phyloP scores from a whole-genome alignment of 1,140 invertebrate genomes.

The Belonocnema kinseyi region DNA sequence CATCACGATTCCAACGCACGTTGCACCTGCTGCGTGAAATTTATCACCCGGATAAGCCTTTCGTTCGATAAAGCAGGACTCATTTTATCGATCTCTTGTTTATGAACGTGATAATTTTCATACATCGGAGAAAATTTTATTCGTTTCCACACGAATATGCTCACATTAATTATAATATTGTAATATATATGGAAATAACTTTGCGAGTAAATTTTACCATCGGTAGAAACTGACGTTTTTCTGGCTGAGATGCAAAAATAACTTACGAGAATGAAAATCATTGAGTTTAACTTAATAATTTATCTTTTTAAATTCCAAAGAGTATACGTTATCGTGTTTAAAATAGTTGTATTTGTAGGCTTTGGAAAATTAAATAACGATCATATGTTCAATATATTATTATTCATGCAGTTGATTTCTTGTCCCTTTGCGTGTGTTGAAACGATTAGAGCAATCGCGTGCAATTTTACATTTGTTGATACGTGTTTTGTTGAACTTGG shows the following conservation, averaged over 20 bases:
- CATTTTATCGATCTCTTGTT: constrained; percentile 28
- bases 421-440: neutral
- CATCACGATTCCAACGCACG: neutral
- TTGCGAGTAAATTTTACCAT: neutral
- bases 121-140: constrained; percentile 1
- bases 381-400: neutral
- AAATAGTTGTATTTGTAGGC: no score
- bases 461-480: constrained; percentile 4
- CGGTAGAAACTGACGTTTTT: neutral
- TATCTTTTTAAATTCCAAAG: no score
- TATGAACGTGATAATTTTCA: constrained; percentile 26
- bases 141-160: constrained; percentile 8
- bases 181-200: constrained; percentile 30
- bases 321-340: no score
- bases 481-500: constrained; percentile 15
- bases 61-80: constrained; percentile 13
- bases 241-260: neutral
- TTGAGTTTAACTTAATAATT: no score
- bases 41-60: constrained; percentile 20
- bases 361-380: no score
- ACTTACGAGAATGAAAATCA: neutral
- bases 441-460: constrained; percentile 9
- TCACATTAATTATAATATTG: constrained; percentile 11
- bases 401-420: constrained; percentile 9
- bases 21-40: constrained; percentile 15